Evolutionary conservation across 2,888 invertebrate genomes (phyloP).

Genomic region (Carabus problematicus): DNA sequence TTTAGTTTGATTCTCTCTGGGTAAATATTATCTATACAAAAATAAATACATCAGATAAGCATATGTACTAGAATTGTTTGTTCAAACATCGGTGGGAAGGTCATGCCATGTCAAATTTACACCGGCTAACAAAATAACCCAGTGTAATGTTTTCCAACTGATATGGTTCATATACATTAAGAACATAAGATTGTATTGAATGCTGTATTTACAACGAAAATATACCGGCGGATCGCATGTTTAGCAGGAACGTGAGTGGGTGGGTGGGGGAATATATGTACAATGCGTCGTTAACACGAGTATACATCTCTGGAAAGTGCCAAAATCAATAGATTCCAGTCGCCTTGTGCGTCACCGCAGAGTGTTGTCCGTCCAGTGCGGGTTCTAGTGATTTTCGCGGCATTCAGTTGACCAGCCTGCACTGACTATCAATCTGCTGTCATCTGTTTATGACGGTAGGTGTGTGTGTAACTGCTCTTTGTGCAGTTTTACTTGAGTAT

Average conservation of each 20-base stretch:
- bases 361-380: not conserved
- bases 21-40: too few species aligned
- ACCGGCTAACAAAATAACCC: not conserved
- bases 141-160: not conserved
- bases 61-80: too few species aligned
- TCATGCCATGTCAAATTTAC: too few species aligned
- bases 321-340: conserved; percentile 41
- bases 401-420: conserved; percentile 24
- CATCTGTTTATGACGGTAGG: conserved; percentile 33
- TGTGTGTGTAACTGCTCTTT: conserved; percentile 20
- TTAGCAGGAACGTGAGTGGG: too few species aligned
- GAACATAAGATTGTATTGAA: not conserved
- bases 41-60: too few species aligned
- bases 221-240: too few species aligned
- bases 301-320: conserved; percentile 28
- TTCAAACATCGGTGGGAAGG: too few species aligned
- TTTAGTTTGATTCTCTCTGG: too few species aligned
- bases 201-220: not conserved
- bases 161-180: too few species aligned
- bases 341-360: conserved; percentile 26
- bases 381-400: conserved; percentile 22
- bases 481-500: conserved; percentile 13
- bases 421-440: conserved; percentile 13
- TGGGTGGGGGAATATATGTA: too few species aligned
- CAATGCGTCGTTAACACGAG: not conserved